Evolutionary conservation across 2,888 invertebrate species (phyloP), one percentile per base, ranked within the genome.

Genomic region (Anagyrus pseudococci): DNA sequence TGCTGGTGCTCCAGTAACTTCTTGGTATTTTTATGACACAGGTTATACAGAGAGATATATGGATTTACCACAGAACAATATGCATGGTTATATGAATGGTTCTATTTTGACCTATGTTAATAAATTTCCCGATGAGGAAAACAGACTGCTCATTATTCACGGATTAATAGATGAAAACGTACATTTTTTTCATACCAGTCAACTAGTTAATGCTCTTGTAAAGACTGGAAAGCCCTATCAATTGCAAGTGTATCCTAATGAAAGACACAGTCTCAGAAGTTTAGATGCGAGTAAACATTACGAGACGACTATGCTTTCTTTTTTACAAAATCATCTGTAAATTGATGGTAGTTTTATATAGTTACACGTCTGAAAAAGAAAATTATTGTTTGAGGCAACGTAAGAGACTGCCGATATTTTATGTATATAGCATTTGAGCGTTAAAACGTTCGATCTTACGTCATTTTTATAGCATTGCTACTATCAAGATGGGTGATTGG

Each of bases 141-240:
- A 93, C 75, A 88, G 98, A 37, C 83, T 99, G 69, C 84, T 99
- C 19, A 93, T 99, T 41, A 94, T 98, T 71, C 99, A 99, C 81
- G 99, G 99, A 1, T 83, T 98, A 67, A 96, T 96, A 60, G 99
- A 99, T 80, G 99, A 99, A 82, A 99, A 99, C 80, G 99, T 99
- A 0, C 99, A 99, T 81, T 98, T 99, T 82, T 90, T 91, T 71
- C 99, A 99, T 82, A 96, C 97, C 15, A 94, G 93, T 73, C 90
- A 93, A 70, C 84, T 99, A 65, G 90, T 99, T 23, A 92, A 93
- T 68, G 91, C 92, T 61, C 86, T 99, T 66, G 90, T 98, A 59
- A 89, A 92, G 71, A 90, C 92, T n/a, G 96, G 97, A 67, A 99
- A 99, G 82, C 98, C 98, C 1, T 97, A 98, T 79, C 89, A 95